Evolutionary conservation across 2,113 vertebrate species (phyloP), one percentile per base, ranked within the genome.

Genomic region (Mohoua ochrocephala): DNA sequence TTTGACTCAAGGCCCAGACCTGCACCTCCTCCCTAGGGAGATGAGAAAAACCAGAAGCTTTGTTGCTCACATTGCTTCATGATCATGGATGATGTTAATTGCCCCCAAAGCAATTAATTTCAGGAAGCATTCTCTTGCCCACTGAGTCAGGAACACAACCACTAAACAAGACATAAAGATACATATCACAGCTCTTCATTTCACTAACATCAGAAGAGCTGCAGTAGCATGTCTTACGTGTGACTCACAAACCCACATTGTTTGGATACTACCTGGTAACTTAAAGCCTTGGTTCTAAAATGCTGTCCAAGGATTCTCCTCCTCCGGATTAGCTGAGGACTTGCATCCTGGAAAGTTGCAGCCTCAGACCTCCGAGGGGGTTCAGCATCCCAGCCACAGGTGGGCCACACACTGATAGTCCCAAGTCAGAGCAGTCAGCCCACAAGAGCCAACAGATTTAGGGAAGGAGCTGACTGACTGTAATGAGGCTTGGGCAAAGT

Each of bases 121-220:
- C 68, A 95, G 88, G 83, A 92, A 94, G 35, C n/a, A 74, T 69
- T 69, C 42, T 53, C 50, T 76, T 83, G 45, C 63, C 31, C 50
- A 80, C 53, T 80, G 71, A 84, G 50, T 89, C 67, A 80, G 70
- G 56, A 92, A 39, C 35, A 74, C 30, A 84, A 84, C 68, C 83
- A 91, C 85, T 45, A 74, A 93, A 88, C 54, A 84, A 93, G 71
- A 39, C 71, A 47, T 21, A 76, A 93, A 97, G 85, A 92, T 93
- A 39, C 10, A 6, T 71, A 92, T 84, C 85, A 54, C 3, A 84
- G 14, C 10, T 45, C 45, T 59, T 93, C 73, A 88, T 80, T 85
- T 92, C 37, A 67, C 67, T 69, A 22, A 69, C 24, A 45, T 76
- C 81, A 65, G 42, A 77, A 77, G 35, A 86, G 45, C 50, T 95